phyloP scores from a whole-genome alignment of 2,888 invertebrate species.

The Oligia latruncula region DNA sequence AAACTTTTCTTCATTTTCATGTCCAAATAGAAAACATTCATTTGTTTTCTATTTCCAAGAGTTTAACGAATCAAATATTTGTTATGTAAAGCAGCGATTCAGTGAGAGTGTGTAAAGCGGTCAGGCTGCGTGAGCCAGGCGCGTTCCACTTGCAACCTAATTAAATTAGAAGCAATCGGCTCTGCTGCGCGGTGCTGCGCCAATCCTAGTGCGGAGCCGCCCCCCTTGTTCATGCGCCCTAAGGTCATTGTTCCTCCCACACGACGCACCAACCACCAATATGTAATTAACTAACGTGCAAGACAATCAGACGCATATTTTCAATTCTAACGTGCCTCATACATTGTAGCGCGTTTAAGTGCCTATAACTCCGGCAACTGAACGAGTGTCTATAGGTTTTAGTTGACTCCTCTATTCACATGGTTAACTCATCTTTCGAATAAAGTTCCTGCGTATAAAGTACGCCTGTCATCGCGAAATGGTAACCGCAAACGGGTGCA shows the following conservation, averaged over 20 bases:
- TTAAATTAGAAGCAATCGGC: constrained; percentile 88
- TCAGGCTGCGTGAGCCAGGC: constrained; percentile 72
- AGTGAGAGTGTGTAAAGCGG: constrained; percentile 72
- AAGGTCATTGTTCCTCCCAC: constrained; percentile 76
- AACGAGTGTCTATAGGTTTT: neutral
- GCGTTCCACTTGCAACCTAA: constrained; percentile 86
- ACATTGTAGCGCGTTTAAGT: constrained; percentile 1
- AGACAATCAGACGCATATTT: constrained; percentile 49
- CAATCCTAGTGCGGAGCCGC: constrained; percentile 69
- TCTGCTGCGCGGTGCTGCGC: constrained; percentile 69
- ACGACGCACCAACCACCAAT: constrained; percentile 60
- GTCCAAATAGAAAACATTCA: neutral
- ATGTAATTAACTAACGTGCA: constrained; percentile 57
- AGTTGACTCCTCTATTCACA: constrained; percentile 4
- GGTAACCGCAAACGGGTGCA: constrained; percentile 26
- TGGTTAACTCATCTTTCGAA: constrained; percentile 1
- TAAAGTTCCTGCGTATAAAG: neutral
- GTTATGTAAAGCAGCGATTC: constrained; percentile 67
- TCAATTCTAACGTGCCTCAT: constrained; percentile 25
- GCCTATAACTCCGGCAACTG: neutral
- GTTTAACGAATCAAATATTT: constrained; percentile 30
- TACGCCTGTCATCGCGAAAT: constrained; percentile 17
- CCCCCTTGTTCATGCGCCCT: constrained; percentile 73
- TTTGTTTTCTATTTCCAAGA: constrained; percentile 22
- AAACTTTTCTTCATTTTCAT: constrained; percentile 7